Evolutionary conservation across 1,140 invertebrate genomes (phyloP), one percentile per base, ranked within the genome.

Genomic region (Lutraria rhynchaena): DNA sequence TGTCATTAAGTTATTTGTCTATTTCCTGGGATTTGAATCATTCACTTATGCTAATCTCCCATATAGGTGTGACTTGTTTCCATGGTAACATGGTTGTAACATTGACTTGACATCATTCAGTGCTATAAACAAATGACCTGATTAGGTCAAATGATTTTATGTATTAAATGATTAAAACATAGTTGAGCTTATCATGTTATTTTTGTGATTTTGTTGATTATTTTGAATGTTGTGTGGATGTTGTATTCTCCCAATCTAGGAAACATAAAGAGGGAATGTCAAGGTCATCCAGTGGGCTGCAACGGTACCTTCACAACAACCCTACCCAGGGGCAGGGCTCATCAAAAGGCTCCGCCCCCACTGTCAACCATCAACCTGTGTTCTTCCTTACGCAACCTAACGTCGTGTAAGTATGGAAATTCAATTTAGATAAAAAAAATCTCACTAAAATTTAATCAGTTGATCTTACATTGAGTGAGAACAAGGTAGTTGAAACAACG

Each of bases 261-360:
- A 83, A 81, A 74, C 81, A 80, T 81, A 75, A 80, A 49, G 58
- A 76, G 65, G 78, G 65, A 46, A 77, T 84, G 61, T 84, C 78
- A 46, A 51, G 71, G 65, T 71, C 76, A 55, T 69, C 71, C 5
- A 76, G 77, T 41, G 84, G 77, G 29, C 65, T 83, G 44, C 81
- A 85, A 41, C 58, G 83, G 33, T 82, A 78, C 70, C 75, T 85
- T 67, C 82, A 80, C 35, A 35, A 70, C 35, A 83, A 71, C 70
- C 74, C 69, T 22, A 46, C 55, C 53, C 73, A 65, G 29, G 69
- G 78, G 46, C 80, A 82, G 69, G 35, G 37, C 31, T 83, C 74
- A 19, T 74, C 55, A 19, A 81, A 63, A 49, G 70, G 44, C 46
- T 74, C 78, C 3, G 57, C 60, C 57, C 78, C 78, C 3, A 63